phyloP scores from a whole-genome alignment of 1,140 invertebrate genomes.

The Stegodyphus dumicola region DNA sequence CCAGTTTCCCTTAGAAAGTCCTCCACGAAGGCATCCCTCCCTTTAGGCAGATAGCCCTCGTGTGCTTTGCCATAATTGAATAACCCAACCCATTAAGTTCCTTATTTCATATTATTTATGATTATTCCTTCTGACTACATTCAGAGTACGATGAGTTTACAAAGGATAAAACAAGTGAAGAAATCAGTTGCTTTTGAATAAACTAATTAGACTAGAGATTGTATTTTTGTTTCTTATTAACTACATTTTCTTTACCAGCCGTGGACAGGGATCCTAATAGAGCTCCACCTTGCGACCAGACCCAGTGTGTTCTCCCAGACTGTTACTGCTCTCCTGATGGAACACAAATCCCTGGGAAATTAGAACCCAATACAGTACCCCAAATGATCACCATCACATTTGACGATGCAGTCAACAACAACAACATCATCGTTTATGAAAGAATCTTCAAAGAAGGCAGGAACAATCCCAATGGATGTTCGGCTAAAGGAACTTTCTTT shows the following conservation, averaged over 20 bases:
- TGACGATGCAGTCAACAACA: slow-evolving; percentile 96
- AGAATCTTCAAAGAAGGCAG: slow-evolving; percentile 91
- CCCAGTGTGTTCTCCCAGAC: slow-evolving; percentile 89
- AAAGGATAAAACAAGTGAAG: too few relatives aligned
- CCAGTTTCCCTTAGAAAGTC: too few relatives aligned
- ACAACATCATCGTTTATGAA: slow-evolving; percentile 95
- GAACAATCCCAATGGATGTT: slow-evolving; percentile 96
- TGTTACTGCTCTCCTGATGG: slow-evolving; percentile 94
- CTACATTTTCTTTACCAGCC: slow-evolving; percentile 72
- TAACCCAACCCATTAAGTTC: too few relatives aligned
- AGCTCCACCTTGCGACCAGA: slow-evolving; percentile 87
- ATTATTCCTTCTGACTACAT: too few relatives aligned
- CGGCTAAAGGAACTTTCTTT: slow-evolving; percentile 97
- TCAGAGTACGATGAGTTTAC: too few relatives aligned
- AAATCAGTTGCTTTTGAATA: too few relatives aligned
- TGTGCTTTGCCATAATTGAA: too few relatives aligned
- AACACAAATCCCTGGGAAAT: slow-evolving; percentile 67
- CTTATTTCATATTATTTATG: too few relatives aligned
- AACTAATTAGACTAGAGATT: too few relatives aligned
- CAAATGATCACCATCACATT: slow-evolving; percentile 98
- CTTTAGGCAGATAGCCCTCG: too few relatives aligned
- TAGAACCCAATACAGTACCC: slow-evolving; percentile 72
- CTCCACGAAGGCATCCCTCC: too few relatives aligned
- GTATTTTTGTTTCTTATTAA: too few relatives aligned
- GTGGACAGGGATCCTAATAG: slow-evolving; percentile 94